These are phyloP conservation scores for Lithophane semibrunnea DNA, from an alignment of 2,888 invertebrate genomes.

Conservation along the genomic window DNA sequence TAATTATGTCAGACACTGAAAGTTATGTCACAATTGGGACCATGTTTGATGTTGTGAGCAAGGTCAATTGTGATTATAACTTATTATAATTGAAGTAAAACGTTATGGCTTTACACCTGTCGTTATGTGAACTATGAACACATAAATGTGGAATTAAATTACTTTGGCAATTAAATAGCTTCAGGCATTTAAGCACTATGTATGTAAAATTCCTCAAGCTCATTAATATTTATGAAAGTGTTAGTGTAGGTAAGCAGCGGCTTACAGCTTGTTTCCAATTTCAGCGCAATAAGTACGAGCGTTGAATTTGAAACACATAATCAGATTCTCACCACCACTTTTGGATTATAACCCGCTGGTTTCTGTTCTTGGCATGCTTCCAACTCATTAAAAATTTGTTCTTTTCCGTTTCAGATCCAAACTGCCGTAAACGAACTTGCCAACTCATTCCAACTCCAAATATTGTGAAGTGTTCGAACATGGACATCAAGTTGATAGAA, in stretches of 20 bases:
- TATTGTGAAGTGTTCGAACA: constrained; percentile 54
- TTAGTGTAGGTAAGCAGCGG: constrained; percentile 5
- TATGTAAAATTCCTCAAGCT: constrained; percentile 25
- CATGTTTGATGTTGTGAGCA: constrained; percentile 10
- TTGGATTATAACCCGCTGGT: constrained; percentile 18
- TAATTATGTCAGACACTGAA: constrained; percentile 20
- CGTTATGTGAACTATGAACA: constrained; percentile 14
- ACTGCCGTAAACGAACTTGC: constrained; percentile 30
- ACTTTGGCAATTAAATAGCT: constrained; percentile 22
- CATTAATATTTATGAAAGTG: constrained; percentile 36
- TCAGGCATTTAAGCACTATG: constrained; percentile 8
- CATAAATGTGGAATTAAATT: constrained; percentile 24
- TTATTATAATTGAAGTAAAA: constrained; percentile 23
- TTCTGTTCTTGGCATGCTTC: constrained; percentile 37
- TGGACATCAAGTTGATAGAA: constrained; percentile 80
- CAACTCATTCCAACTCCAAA: constrained; percentile 35
- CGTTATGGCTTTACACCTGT: constrained; percentile 6
- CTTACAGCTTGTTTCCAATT: constrained; percentile 40
- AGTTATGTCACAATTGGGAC: constrained; percentile 17
- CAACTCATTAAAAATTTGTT: constrained; percentile 55
- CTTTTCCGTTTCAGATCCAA: constrained; percentile 76
- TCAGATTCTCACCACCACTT: constrained; percentile 32
- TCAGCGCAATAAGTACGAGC: constrained; percentile 5
- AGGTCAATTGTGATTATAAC: constrained; percentile 24
- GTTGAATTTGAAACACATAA: constrained; percentile 42